Evolutionary conservation across 2,888 invertebrate species (phyloP), one percentile per base, ranked within the genome.

Genomic region (Amaurobius ferox): DNA sequence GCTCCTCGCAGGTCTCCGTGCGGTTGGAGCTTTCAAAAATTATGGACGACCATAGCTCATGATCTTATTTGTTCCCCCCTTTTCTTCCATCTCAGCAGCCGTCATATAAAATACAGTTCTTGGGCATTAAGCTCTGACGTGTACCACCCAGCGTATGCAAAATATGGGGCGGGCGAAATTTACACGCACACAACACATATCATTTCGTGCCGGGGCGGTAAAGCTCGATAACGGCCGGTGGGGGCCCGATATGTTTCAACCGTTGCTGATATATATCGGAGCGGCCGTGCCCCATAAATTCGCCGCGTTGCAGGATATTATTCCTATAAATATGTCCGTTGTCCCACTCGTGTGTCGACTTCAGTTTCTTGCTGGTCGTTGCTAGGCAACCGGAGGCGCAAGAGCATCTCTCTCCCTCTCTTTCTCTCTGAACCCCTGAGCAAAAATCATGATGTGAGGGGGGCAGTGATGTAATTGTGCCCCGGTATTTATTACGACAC

Each of bases 171-270:
- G 74, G 79, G 86, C 79, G 76, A 79, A 86, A 86, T 86, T 86
- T 86, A 86, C 86, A 86, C 86, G 86, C 86, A 79, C 79, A 79
- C 86, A 79, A 86, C 86, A 86, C 86, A 86, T 73, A 86, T 86
- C 86, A 86, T 86, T 86, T 72, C 78, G 55, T 76, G 74, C 78
- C 40, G 70, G 74, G 70, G 64, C 79, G 74, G 74, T 78, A 78
- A 85, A 77, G 61, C 79, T 67, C 64, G 79, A 86, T 86, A 86
- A 86, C 78, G 78, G 78, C 85, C 85, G 73, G 62, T 67, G 79
- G 79, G 79, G 86, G 74, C 73, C 85, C 78, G 85, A 86, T 86
- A 79, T 86, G 86, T 86, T 86, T 79, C 86, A 86, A 76, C 73
- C 86, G 79, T 68, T 68, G 70, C 86, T 86, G 86, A 86, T 86